Percentiles rank a stretch among this genome's conserved stretches.
Evolutionary conservation across 2,797 vertebrate genomes (phyloP).

Genomic region (Siniperca undulata): DNA sequence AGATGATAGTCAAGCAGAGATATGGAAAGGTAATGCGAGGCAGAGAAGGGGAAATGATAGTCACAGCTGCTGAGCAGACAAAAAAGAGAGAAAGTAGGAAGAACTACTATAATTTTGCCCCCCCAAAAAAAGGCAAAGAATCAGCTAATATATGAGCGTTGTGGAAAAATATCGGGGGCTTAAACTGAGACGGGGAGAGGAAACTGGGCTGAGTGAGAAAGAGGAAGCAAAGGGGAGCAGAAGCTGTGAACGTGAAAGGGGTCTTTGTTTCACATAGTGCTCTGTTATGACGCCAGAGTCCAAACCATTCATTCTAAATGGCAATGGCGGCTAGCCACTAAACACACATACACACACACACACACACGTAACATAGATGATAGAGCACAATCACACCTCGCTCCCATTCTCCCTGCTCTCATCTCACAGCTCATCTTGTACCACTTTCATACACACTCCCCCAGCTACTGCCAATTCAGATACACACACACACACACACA

Average conservation of each 20-base stretch:
- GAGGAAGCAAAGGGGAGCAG: conserved; percentile 54
- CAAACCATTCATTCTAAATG: conserved; percentile 65
- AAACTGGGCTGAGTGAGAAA: conserved; percentile 50
- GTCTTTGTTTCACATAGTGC: conserved; percentile 72
- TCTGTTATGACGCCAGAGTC: conserved; percentile 69
- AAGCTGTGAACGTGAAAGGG: conserved; percentile 69
- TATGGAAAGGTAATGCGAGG: conserved; percentile 52
- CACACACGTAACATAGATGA: conserved; percentile 50
- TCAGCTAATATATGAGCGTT: conserved; percentile 38
- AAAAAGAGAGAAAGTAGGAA: conserved; percentile 34
- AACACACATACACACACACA: conserved; percentile 24
- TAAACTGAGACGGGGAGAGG: conserved; percentile 37
- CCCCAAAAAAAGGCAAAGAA: conserved; percentile 1
- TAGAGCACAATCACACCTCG: conserved; percentile 65
- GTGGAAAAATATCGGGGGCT: conserved; percentile 49
- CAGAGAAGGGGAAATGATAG: conserved; percentile 41
- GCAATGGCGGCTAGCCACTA: conserved; percentile 35
- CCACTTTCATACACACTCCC: conserved; percentile 59
- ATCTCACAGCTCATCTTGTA: conserved; percentile 69
- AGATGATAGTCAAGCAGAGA: conserved; percentile 55
- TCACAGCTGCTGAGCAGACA: conserved; percentile 56
- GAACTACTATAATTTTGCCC: conserved; percentile 23
- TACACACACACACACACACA: conserved; percentile 37
- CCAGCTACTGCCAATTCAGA: conserved; percentile 54
- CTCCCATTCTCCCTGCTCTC: conserved; percentile 60